These are phyloP conservation scores for Lepidocyrtoides sp. DNA, from an alignment of 2,888 invertebrate species.

Conservation along the genomic window DNA sequence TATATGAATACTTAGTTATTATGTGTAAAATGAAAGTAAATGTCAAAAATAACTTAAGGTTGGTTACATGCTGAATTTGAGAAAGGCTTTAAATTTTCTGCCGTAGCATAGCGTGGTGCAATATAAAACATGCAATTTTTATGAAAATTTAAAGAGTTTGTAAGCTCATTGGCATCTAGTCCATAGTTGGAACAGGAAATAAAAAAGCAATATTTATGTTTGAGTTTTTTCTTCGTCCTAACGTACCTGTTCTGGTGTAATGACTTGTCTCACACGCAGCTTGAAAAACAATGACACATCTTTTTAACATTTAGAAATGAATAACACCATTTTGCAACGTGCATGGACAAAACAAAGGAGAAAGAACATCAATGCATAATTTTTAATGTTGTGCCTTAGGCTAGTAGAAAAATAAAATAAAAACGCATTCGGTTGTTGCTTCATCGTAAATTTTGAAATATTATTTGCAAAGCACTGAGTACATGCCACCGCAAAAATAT, in stretches of 20 bases:
- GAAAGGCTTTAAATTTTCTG: too few relatives aligned
- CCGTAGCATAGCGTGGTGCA: too few relatives aligned
- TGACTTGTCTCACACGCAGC: slow-evolving; percentile 65
- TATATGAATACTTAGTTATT: too few relatives aligned
- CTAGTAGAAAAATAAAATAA: neutral
- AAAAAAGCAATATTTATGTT: neutral
- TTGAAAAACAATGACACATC: slow-evolving; percentile 75
- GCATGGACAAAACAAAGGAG: neutral
- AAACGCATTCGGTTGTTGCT: neutral
- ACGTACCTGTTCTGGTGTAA: slow-evolving; percentile 68
- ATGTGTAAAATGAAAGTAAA: too few relatives aligned
- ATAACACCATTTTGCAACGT: neutral
- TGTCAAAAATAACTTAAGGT: too few relatives aligned
- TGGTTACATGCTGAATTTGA: too few relatives aligned
- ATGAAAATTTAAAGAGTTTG: too few relatives aligned
- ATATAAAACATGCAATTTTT: too few relatives aligned
- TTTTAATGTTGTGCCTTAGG: neutral
- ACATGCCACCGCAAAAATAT: neutral
- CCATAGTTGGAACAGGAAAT: too few relatives aligned
- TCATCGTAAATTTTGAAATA: neutral
- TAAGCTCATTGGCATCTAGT: too few relatives aligned
- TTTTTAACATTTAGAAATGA: slow-evolving; percentile 12
- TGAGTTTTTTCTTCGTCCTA: neutral
- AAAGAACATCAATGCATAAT: neutral
- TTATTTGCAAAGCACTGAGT: neutral